A percentile compares a stretch with the other conserved stretches of the same genome.
These are phyloP conservation scores for Muntiacus muntjak DNA, from an alignment of 2,113 vertebrate species.

Conservation along the genomic window DNA sequence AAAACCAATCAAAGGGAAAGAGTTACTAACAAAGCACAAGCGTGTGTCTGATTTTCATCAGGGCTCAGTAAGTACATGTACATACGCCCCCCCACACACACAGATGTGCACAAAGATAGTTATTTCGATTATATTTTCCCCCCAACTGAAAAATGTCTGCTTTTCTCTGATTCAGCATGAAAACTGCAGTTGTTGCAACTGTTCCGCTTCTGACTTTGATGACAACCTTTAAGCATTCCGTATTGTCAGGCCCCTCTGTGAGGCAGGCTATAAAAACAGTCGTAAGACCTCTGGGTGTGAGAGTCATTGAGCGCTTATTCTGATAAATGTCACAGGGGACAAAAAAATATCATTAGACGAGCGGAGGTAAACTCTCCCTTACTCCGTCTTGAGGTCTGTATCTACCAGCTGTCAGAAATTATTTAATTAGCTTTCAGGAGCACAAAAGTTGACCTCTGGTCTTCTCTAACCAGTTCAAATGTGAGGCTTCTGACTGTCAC, in stretches of 20 bases:
- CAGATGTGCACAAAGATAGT: neutral
- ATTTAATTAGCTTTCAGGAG: constrained; percentile 77
- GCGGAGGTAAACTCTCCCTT: constrained; percentile 43
- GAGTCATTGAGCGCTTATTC: constrained; percentile 8
- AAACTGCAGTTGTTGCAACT: neutral
- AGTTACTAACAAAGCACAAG: neutral
- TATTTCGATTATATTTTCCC: neutral
- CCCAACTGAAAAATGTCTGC: neutral
- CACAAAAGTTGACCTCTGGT: constrained; percentile 66
- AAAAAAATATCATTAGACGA: constrained; percentile 50
- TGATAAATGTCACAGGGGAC: constrained; percentile 65
- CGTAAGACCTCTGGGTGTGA: constrained; percentile 12
- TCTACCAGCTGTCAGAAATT: constrained; percentile 71
- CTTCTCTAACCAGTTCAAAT: constrained; percentile 63
- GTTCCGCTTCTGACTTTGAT: constrained; percentile 38
- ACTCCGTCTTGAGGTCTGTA: constrained; percentile 35
- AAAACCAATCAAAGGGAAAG: neutral
- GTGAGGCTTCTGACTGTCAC: constrained; percentile 21
- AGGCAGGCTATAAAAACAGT: neutral
- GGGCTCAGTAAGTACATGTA: neutral
- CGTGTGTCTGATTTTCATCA: neutral
- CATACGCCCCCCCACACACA: neutral
- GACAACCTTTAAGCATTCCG: constrained; percentile 27
- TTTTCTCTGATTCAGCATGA: constrained; percentile 52
- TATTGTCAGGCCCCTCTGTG: constrained; percentile 32